phyloP scores from a whole-genome alignment of 1,140 invertebrate genomes.

The Calliphora vicina region DNA sequence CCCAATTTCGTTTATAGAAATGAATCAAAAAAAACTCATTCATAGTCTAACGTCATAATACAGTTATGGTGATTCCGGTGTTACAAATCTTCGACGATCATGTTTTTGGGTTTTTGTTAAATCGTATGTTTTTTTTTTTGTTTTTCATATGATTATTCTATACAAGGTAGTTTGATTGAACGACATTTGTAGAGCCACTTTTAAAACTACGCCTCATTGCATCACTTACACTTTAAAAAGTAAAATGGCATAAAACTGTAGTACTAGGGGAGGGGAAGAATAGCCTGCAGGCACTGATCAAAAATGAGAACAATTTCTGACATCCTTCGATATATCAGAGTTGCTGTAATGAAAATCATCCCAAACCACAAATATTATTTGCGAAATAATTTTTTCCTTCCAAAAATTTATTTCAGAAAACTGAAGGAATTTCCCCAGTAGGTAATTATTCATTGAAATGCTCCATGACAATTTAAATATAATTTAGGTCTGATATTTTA shows the following conservation, averaged over 20 bases:
- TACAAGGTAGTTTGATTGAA: constrained; percentile 11
- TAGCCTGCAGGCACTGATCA: background rate
- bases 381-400: too few species aligned
- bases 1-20: background rate
- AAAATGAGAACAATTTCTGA: too few species aligned
- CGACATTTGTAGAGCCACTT: constrained; percentile 22
- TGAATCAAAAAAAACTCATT: background rate
- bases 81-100: constrained; percentile 25
- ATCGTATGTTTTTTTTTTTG: background rate
- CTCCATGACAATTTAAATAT: too few species aligned
- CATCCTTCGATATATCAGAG: too few species aligned
- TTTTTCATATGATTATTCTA: background rate
- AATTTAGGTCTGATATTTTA: too few species aligned
- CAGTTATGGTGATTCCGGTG: constrained; percentile 33
- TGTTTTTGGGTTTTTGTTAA: background rate
- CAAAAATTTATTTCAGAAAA: too few species aligned
- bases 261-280: background rate
- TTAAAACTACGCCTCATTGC: constrained; percentile 25
- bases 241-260: background rate
- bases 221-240: constrained; percentile 16
- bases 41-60: background rate
- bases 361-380: too few species aligned
- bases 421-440: too few species aligned
- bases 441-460: too few species aligned
- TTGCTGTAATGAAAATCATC: too few species aligned